Percentiles rank a stretch among this genome's conserved stretches.
phyloP scores from a whole-genome alignment of 2,113 vertebrate species.

The Canis aureus region DNA sequence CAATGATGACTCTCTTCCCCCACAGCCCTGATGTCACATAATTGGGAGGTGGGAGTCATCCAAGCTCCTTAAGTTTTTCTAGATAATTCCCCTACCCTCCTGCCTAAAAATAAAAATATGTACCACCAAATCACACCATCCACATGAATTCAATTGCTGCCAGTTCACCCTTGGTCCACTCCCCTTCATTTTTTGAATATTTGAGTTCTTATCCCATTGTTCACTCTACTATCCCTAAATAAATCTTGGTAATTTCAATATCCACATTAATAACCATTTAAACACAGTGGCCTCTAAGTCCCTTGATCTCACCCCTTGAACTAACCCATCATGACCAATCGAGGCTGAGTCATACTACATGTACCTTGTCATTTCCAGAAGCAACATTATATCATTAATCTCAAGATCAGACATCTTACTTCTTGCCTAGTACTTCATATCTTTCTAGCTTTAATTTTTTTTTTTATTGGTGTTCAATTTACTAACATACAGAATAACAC shows the following conservation, averaged over 20 bases:
- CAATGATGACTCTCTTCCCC: neutral
- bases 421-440: neutral
- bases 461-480: no score
- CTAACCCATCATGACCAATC: neutral
- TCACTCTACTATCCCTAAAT: neutral
- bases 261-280: neutral
- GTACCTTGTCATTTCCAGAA: neutral
- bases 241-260: neutral
- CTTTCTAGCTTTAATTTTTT: no score
- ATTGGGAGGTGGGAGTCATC: neutral
- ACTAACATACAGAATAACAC: no score
- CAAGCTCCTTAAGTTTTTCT: neutral
- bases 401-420: neutral
- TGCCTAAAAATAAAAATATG: neutral
- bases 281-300: neutral
- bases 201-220: neutral
- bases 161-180: neutral
- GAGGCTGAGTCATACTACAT: neutral
- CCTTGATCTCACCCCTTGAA: neutral
- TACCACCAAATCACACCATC: neutral
- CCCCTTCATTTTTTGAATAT: neutral
- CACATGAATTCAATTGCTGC: neutral
- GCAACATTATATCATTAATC: neutral
- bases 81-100: neutral
- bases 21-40: neutral